Percentiles rank a stretch among this genome's conserved stretches.
Evolutionary conservation across 1,140 invertebrate genomes (phyloP).

Genomic region (Drosophila ambigua): DNA sequence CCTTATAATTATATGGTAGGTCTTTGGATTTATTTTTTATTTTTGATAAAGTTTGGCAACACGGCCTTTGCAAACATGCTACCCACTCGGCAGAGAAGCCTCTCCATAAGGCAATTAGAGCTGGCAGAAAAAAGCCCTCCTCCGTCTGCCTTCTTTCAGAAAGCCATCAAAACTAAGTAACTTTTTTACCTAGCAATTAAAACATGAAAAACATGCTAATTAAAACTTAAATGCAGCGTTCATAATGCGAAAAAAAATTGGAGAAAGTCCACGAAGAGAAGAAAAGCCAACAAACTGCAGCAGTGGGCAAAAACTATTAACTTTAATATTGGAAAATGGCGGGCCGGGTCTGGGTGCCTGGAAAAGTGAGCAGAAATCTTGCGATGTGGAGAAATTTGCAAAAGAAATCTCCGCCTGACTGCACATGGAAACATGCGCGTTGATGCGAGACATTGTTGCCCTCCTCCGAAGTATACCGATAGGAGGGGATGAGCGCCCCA

Average conservation of each 20-base stretch:
- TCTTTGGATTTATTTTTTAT: not conserved
- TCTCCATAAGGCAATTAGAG: constrained; percentile 16
- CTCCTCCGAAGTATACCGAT: not conserved
- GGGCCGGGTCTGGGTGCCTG: no score
- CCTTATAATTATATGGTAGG: no score
- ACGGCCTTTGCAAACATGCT: not conserved
- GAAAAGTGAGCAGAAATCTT: constrained; percentile 9
- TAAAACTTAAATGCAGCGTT: constrained; percentile 36
- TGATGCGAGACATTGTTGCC: constrained; percentile 64
- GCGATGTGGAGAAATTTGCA: constrained; percentile 44
- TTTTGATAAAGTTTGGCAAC: constrained; percentile 6
- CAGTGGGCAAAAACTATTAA: constrained; percentile 25
- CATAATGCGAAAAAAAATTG: not conserved
- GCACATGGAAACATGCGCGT: constrained; percentile 65
- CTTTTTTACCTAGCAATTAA: constrained; percentile 8
- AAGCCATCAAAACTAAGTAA: constrained; percentile 1
- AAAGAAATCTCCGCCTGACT: constrained; percentile 52
- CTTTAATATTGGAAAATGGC: constrained; percentile 13
- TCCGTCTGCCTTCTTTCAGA: not conserved
- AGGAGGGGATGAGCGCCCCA: constrained; percentile 1
- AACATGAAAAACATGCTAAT: constrained; percentile 35
- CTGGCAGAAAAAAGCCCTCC: no score
- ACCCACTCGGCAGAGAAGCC: not conserved
- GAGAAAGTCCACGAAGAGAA: constrained; percentile 11
- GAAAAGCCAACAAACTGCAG: constrained; percentile 11